These are phyloP conservation scores for Oscarella lobularis DNA, from an alignment of 37 sponge, comb jelly and placozoan genomes.

Conservation along the genomic window DNA sequence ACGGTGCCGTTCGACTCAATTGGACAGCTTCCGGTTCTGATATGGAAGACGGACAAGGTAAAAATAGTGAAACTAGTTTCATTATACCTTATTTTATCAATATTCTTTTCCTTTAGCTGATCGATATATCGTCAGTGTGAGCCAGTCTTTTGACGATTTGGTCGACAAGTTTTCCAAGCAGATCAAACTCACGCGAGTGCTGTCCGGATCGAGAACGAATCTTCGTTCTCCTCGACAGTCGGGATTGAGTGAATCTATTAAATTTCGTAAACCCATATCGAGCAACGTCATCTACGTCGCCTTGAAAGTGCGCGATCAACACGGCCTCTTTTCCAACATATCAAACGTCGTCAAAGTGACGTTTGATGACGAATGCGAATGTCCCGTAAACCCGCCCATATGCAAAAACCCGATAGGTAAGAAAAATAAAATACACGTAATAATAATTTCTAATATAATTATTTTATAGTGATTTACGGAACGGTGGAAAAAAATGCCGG, in stretches of 20 bases:
- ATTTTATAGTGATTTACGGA: too few species aligned
- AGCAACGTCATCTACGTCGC: neutral
- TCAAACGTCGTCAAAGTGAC: neutral
- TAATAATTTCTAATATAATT: too few species aligned
- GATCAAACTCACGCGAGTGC: neutral
- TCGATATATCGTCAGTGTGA: neutral
- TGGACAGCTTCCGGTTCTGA: neutral
- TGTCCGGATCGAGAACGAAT: neutral
- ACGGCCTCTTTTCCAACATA: neutral
- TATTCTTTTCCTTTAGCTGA: neutral
- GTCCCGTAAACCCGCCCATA: too few species aligned
- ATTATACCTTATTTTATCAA: neutral
- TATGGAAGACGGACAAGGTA: neutral
- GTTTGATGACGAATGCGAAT: too few species aligned
- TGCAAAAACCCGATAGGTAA: too few species aligned
- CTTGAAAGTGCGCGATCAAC: neutral
- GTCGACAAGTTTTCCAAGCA: neutral
- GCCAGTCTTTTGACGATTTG: neutral
- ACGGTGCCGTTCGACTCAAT: neutral
- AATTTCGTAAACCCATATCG: neutral
- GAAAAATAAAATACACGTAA: too few species aligned
- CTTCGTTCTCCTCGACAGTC: neutral
- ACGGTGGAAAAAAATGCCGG: too few species aligned
- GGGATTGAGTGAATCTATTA: neutral
- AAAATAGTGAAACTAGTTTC: neutral